These are phyloP conservation scores for Chalcosyrphus nemorum DNA, from an alignment of 2,888 invertebrate genomes.

Conservation along the genomic window DNA sequence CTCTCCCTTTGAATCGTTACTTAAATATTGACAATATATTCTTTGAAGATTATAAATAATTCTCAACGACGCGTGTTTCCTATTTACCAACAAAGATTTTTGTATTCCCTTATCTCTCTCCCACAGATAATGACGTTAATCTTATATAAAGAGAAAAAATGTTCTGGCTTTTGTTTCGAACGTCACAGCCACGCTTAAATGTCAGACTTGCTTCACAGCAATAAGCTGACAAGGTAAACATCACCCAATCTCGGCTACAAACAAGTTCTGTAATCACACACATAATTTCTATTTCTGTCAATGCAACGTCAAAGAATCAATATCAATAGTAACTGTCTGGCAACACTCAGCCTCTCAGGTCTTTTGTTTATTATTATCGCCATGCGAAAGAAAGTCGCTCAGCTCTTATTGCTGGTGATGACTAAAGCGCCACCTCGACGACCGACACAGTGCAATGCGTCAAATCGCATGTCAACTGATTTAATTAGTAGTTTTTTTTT, in stretches of 20 bases:
- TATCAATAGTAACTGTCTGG: background rate
- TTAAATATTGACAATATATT: too few species aligned
- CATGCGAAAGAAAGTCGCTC: background rate
- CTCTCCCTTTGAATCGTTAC: too few species aligned
- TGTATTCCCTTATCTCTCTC: background rate
- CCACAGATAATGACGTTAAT: background rate
- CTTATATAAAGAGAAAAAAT: background rate
- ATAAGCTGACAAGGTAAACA: background rate
- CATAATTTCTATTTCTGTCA: conserved; percentile 12
- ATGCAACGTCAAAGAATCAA: background rate
- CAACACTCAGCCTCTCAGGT: background rate
- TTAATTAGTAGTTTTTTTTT: too few species aligned
- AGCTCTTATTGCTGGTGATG: background rate
- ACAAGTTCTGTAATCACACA: background rate
- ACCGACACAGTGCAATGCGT: conserved; percentile 40
- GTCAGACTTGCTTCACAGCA: background rate
- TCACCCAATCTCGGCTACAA: background rate
- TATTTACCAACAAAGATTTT: background rate
- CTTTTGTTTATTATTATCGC: background rate
- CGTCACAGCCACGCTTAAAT: background rate
- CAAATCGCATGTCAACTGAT: conserved; percentile 54
- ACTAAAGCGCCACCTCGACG: conserved; percentile 13
- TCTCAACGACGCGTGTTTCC: background rate
- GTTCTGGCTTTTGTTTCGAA: too few species aligned
- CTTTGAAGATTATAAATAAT: too few species aligned